Evolutionary conservation across 2,888 invertebrate genomes (phyloP).

Genomic region (Rhogogaster chlorosoma): DNA sequence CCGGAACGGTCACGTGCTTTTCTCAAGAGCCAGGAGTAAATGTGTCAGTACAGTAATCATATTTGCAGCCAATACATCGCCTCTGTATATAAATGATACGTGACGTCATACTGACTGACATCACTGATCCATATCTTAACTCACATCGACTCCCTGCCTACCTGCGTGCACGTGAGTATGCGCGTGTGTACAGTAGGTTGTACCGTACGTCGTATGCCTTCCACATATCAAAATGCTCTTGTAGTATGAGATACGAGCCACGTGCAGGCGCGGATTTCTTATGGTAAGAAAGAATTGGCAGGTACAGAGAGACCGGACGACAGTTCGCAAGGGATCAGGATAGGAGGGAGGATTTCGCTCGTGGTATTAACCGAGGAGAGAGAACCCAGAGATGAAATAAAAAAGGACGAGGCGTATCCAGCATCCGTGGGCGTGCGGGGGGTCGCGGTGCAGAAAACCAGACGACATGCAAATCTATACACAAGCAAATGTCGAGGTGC

Average conservation of each 20-base stretch:
- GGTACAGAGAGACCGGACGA: neutral
- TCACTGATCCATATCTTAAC: constrained; percentile 75
- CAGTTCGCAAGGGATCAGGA: constrained; percentile 17
- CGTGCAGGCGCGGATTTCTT: constrained; percentile 6
- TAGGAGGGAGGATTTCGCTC: neutral
- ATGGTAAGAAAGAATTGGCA: neutral
- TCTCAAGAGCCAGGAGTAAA: constrained; percentile 46
- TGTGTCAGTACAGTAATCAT: constrained; percentile 26
- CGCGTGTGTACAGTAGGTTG: neutral
- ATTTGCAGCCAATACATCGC: constrained; percentile 60
- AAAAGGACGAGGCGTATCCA: neutral
- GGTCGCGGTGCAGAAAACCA: constrained; percentile 56
- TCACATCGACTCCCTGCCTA: neutral
- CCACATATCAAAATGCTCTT: constrained; percentile 14
- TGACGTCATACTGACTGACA: constrained; percentile 75
- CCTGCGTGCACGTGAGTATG: neutral
- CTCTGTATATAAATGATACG: constrained; percentile 73
- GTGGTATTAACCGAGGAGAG: neutral
- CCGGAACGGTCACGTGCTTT: neutral
- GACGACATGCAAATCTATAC: constrained; percentile 74
- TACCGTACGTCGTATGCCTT: neutral
- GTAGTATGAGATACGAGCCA: neutral
- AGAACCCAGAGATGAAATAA: neutral
- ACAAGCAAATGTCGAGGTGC: constrained; percentile 29
- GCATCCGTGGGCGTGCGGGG: constrained; percentile 6